Evolutionary conservation across 2,888 invertebrate species (phyloP), one percentile per base, ranked within the genome.

Genomic region (Oscheius sp.): DNA sequence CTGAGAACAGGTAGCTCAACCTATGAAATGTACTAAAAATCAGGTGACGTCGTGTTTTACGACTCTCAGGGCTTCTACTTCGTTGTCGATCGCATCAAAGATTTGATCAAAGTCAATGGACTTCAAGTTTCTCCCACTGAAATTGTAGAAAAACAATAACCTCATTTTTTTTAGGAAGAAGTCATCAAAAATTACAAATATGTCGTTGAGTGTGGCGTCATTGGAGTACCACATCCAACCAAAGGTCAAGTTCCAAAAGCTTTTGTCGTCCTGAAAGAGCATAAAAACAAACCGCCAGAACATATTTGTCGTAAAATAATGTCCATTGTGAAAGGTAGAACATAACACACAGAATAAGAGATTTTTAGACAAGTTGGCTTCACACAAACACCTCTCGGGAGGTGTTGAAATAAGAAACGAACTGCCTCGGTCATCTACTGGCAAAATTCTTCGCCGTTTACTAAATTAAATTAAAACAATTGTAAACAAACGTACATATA

Each of bases 91-190:
- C 89, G 94, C 70, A 88, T 93, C 22, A 94, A 94, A 86, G 94
- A 94, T 85, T 90, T 94, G 28, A 94, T 94, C 82, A 94, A 94
- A 87, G 93, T 93, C 84, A 94, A 94, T 86, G 93, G 91, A 45
- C 92, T 91, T 82, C 92, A 93, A 90, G 92, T 92, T 88, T 87
- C 82, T 6, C 81, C 83, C 0, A 67, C 73, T 9, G 80, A 83
- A 63, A 72, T 83, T 49, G 82, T 81, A 30, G 9, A 0, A 30
- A 6, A 50, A 14, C 17, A 28, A 24, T 12, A n/a, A 44, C 6
- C 2, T 8, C 38, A 14, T 9, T 41, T 32, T 32, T 67, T 76
- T 24, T 87, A 94, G 61, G 94, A 94, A 87, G 91, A 91, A 12
- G 82, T 94, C 50, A 86, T 94, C 47, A 87, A 92, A 61, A 90